Evolutionary conservation across 2,888 invertebrate genomes (phyloP), one percentile per base, ranked within the genome.

Genomic region (Sturmia bella): DNA sequence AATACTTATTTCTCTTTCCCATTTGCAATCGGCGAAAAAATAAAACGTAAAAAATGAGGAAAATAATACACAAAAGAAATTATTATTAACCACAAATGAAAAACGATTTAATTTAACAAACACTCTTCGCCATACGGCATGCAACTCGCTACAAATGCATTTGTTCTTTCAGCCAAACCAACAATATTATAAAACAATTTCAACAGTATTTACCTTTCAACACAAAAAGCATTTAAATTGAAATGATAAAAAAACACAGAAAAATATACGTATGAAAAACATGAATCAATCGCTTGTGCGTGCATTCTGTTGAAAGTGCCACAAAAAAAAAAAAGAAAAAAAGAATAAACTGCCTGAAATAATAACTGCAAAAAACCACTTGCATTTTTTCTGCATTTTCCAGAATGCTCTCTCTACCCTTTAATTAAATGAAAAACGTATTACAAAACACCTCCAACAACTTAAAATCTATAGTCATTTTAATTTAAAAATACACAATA

Each of bases 41-140:
- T 0, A 66, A 57, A 56, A 19, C 37, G 27, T 54, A 9, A 50
- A 54, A 63, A 68, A 73, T 57, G 72, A 19, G 63, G 15, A 54
- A 68, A 45, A 43, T 52, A 41, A 39, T 43, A 64, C 37, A 78
- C 57, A 78, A 72, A 79, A 79, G 66, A 68, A 79, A 68, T 73
- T 66, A 66, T 68, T 79, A 73, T 79, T 79, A 73, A 79, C 72
- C 72, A 39, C 72, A 73, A 79, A 37, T 68, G 66, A 39, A 73
- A 79, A 79, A 61, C 66, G 59, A n/a, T 77, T 77, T 70, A 63
- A 77, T 79, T 73, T 66, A 66, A 79, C 48, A n/a, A 77, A 77
- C 24, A 54, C 54, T 41, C 54, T 41, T 0, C 2, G 43, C 9
- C 27, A 17, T 13, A 43, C 43, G n/a, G 9, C 6, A 24, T 54